Evolutionary conservation across 2,797 vertebrate species (phyloP).

Genomic region (Myotis daubentonii): DNA sequence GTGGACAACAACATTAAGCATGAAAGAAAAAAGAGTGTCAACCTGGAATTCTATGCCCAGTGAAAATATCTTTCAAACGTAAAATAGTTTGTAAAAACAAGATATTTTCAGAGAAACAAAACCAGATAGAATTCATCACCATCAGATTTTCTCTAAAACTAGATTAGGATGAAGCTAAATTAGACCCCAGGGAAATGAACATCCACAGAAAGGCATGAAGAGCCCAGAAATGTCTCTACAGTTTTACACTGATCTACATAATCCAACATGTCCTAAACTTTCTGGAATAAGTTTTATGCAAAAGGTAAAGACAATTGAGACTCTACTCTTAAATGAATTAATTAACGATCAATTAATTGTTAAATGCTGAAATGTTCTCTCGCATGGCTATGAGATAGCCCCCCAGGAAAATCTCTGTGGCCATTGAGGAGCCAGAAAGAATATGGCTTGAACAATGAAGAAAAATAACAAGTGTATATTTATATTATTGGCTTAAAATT

Average conservation of each 20-base stretch:
- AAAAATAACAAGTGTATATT: conserved; percentile 78
- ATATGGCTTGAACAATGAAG: conserved; percentile 74
- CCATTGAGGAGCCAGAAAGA: conserved; percentile 75
- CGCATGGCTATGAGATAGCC: background rate
- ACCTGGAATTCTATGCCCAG: background rate
- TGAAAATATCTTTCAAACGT: background rate
- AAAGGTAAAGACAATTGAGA: background rate
- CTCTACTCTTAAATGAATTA: background rate
- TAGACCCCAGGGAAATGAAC: background rate
- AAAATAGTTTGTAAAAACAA: background rate
- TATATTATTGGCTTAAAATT: conserved; percentile 78
- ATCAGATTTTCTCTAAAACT: background rate
- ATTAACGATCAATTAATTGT: background rate
- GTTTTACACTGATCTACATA: conserved; percentile 9
- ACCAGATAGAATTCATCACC: background rate
- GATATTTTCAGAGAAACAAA: background rate
- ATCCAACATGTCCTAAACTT: conserved; percentile 22
- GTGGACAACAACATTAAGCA: background rate
- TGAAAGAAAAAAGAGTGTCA: background rate
- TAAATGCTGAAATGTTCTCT: background rate
- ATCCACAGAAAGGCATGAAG: background rate
- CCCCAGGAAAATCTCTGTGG: conserved; percentile 71
- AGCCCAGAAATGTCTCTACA: background rate
- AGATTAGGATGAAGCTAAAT: background rate
- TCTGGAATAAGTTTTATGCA: background rate